A percentile compares a stretch with the other conserved stretches of the same genome.
Conservation (phyloP, 2,113 vertebrate genomes). For the Equus przewalskii region DNA sequence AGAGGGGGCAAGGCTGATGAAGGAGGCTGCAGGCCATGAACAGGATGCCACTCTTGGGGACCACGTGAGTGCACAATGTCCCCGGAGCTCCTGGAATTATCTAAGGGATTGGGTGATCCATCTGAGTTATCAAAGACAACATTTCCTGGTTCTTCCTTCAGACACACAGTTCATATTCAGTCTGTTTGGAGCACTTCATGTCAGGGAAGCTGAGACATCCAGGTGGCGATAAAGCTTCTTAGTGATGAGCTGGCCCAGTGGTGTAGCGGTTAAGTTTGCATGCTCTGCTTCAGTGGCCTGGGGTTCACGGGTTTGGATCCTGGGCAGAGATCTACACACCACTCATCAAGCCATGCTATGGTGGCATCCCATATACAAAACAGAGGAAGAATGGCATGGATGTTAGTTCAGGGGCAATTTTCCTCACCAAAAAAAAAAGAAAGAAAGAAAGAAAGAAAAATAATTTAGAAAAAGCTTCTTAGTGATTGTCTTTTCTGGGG, state of each 20-base stretch:
- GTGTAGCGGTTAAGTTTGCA: too few relatives aligned
- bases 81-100: slow-evolving; percentile 1
- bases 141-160: slow-evolving; percentile 24
- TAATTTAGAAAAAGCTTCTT: not conserved
- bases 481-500: not conserved
- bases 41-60: not conserved
- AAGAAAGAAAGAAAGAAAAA: too few relatives aligned
- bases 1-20: not conserved
- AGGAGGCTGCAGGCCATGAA: not conserved
- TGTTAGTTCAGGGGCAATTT: too few relatives aligned
- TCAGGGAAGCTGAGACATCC: slow-evolving; percentile 40
- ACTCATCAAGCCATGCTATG: too few relatives aligned
- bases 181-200: slow-evolving; percentile 46
- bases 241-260: not conserved
- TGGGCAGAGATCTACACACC: too few relatives aligned
- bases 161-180: not conserved
- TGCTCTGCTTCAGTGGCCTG: too few relatives aligned
- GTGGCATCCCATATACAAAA: too few relatives aligned
- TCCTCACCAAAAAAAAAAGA: too few relatives aligned
- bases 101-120: not conserved
- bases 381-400: too few relatives aligned
- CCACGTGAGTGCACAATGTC: not conserved
- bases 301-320: too few relatives aligned
- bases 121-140: not conserved
- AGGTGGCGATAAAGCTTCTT: not conserved